Conservation (phyloP, 2,113 vertebrate species). For the Hoplias malabaricus region DNA sequence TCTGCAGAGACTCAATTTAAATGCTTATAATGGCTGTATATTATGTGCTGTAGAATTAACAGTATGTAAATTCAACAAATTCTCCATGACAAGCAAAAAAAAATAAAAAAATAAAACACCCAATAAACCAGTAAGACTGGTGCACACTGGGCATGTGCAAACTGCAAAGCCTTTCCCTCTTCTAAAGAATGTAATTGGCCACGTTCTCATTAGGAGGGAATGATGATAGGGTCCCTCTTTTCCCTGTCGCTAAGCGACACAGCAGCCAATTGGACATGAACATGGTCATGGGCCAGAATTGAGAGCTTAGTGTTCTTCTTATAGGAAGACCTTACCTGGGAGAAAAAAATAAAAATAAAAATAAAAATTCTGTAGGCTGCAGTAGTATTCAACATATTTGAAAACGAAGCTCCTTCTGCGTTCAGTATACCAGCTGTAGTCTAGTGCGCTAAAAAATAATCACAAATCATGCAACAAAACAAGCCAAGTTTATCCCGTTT, state of each 20-base stretch:
- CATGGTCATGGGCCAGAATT: slow-evolving; percentile 15
- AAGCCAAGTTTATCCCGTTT: too few species aligned
- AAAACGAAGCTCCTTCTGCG: slow-evolving; percentile 9
- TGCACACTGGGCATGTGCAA: background rate
- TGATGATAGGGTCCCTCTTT: slow-evolving; percentile 22
- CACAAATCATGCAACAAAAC: too few species aligned
- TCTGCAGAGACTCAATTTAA: background rate
- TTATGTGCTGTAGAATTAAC: slow-evolving; percentile 17
- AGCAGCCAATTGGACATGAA: slow-evolving; percentile 16
- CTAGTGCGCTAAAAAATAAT: too few species aligned
- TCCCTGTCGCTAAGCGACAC: slow-evolving; percentile 27
- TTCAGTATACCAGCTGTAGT: too few species aligned
- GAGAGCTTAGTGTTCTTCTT: slow-evolving; percentile 8
- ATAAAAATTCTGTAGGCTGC: background rate
- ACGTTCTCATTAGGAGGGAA: slow-evolving; percentile 29
- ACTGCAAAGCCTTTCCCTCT: slow-evolving; percentile 5
- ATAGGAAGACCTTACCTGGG: background rate
- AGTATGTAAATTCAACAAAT: slow-evolving; percentile 5
- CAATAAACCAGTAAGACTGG: background rate
- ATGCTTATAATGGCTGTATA: background rate
- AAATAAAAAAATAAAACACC: too few species aligned
- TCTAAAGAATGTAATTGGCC: slow-evolving; percentile 23
- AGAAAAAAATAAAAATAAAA: background rate
- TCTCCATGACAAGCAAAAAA: slow-evolving; percentile 1
- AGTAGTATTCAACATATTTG: slow-evolving; percentile 16